Evolutionary conservation across 2,113 vertebrate species (phyloP), one percentile per base, ranked within the genome.

Genomic region (Plestiodon gilberti): DNA sequence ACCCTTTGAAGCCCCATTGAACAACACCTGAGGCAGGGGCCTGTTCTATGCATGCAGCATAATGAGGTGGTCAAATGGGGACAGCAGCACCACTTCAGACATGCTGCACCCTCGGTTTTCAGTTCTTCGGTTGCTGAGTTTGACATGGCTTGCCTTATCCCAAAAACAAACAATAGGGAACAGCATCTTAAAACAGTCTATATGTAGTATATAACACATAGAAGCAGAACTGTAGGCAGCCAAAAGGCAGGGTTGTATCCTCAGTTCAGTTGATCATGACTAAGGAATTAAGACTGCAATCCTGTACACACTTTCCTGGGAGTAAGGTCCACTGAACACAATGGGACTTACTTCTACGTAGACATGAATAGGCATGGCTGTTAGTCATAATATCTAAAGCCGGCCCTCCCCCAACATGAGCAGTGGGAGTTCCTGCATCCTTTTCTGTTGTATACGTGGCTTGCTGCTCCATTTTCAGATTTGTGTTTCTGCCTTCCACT

Each of bases 1-100:
- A 76, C 23, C 40, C 59, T 84, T 84, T 76, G 65, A 84, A 57
- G 14, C 14, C 22, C 40, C 61, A 65, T 65, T 84, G 75, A 85
- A 38, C 61, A 77, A 67, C 75, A 85, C 23, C 64, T 78, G 48
- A 75, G 48, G n/a, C 28, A 59, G 64, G 55, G 83, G 43, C 65
- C 83, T 78, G 83, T 59, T 76, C 25, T 22, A 70, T 48, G 38
- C 23, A 85, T 69, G 48, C 75, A 69, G 33, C 35, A 43, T 85
- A 70, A 82, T 55, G 80, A 82, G 48, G 65, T 82, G 80, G 43
- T 25, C 38, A 48, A 78, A 70, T 11, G 61, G 48, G 25, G 4
- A 8, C 8, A 30, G 17, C 23, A 13, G 52, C 69, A 70, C 33
- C n/a, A 28, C 17, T 35, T 57, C 64, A 20, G 71, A 23, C 6